Base-by-base conservation (phyloP, 2,113 vertebrate genomes). In the Saccopteryx bilineata region DNA sequence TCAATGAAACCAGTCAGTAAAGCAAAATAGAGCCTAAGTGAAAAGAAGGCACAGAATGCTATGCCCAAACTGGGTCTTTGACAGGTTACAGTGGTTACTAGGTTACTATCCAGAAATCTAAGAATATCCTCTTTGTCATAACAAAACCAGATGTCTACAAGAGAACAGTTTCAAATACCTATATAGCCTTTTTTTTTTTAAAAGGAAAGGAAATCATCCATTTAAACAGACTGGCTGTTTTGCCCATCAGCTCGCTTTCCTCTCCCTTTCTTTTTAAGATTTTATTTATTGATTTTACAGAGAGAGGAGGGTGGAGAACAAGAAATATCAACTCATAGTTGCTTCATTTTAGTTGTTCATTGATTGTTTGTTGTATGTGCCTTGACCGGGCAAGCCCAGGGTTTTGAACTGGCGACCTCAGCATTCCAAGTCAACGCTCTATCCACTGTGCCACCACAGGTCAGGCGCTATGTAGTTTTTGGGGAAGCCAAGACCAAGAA, bases 201-300 rank as follows among this genome's bases (percentile, higher is more conserved):
- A 93, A 91, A 93, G 82, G 69, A 90, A 95, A 87, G 65, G 33
- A 94, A 94, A 96, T 68, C 69, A 95, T 83, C 72, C 69, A n/a
- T 79, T 94, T 87, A 94, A 94, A 87, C 72, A 93, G 92, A 80
- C 80, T 48, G 87, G 92, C 84, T 89, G 28, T 94, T 95, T 79
- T 74, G 26, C 88, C 74, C 94, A 79, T 84, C 72, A 79, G 63
- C 85, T 93, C 61, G 48, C 69, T 75, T 60, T 82, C 80, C 76
- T n/a, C 28, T 68, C 65, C 60, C 75, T 85, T 63, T 80, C 39
- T 48, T 50, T 76, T 52, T 90, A 39, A 39, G 39, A 39, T 39
- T 39, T 39, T 39, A 39, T 39, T 39, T 39, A 39, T 39, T 39
- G 39, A 39, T 39, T 39, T 39, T 39, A 39, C 39, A 39, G 39